These are phyloP conservation scores for Alloplasta piceator DNA, from an alignment of 2,888 invertebrate genomes.

Conservation along the genomic window DNA sequence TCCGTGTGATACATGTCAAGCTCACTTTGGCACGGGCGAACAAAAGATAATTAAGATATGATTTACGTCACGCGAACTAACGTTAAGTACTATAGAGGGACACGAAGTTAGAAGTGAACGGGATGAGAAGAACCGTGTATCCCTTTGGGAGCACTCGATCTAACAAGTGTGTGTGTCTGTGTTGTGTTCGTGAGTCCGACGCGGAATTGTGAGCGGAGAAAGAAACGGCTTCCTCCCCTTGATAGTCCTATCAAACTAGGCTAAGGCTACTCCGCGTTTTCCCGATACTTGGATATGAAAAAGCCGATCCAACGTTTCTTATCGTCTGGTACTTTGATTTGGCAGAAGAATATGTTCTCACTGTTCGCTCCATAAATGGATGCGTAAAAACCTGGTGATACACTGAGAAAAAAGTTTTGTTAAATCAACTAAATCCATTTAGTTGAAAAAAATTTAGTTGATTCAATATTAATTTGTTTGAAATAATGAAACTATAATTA, in stretches of 20 bases:
- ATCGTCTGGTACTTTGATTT: too few species aligned
- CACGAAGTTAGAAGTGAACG: constrained; percentile 2
- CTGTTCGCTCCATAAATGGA: too few species aligned
- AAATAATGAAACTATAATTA: too few species aligned
- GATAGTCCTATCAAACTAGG: constrained; percentile 43
- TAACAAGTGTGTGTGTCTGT: constrained; percentile 49
- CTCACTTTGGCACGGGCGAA: constrained; percentile 42
- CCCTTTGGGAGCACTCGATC: constrained; percentile 60
- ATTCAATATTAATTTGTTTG: too few species aligned
- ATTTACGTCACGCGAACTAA: constrained; percentile 65
- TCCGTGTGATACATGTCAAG: neutral
- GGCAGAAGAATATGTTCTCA: too few species aligned
- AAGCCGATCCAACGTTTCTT: constrained; percentile 27
- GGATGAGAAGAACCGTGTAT: constrained; percentile 34
- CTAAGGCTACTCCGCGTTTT: constrained; percentile 38
- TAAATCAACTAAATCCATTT: too few species aligned
- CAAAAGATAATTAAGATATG: constrained; percentile 63
- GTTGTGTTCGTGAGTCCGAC: constrained; percentile 8
- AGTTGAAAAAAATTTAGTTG: too few species aligned
- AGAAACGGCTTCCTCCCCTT: constrained; percentile 12
- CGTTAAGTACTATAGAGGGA: constrained; percentile 43
- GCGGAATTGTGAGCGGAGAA: neutral
- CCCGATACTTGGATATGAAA: constrained; percentile 27
- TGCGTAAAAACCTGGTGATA: too few species aligned
- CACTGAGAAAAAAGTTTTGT: too few species aligned